Evolutionary conservation across 64 coral and sea anemone species (phyloP).

Genomic region (Montipora capricornis): DNA sequence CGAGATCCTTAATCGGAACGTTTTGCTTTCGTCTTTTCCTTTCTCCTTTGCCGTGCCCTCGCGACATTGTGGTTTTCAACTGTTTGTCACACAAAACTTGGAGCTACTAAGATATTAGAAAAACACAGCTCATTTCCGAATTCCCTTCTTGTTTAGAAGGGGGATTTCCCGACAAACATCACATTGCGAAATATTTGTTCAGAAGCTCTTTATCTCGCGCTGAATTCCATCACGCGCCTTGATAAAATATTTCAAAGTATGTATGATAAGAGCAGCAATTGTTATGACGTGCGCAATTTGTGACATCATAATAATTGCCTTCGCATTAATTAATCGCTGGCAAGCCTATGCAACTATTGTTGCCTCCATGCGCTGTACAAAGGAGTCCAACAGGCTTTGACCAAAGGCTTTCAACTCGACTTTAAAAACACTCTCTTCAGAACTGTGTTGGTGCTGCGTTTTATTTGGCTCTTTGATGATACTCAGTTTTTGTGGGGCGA

Average conservation of each 20-base stretch:
- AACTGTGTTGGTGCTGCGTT: no score
- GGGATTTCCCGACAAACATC: neutral
- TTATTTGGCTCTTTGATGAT: no score
- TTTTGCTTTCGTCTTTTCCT: neutral
- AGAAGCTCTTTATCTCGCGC: neutral
- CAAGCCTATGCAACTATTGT: no score
- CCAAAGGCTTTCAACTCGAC: no score
- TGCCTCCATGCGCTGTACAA: no score
- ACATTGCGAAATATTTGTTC: neutral
- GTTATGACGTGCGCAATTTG: neutral
- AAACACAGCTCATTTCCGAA: neutral
- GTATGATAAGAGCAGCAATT: no score
- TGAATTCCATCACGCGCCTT: neutral
- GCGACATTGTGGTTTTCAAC: constrained; percentile 39
- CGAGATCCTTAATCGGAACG: constrained; percentile 12
- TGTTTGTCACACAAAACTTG: neutral
- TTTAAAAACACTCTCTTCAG: no score
- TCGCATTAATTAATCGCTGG: no score
- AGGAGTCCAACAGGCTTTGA: no score
- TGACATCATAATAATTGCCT: constrained; percentile 5
- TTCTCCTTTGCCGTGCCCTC: constrained; percentile 44
- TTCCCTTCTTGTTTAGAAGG: constrained; percentile 2
- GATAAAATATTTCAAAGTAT: neutral
- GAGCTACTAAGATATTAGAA: neutral
- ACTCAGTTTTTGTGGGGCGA: no score